Evolutionary conservation across 1,140 invertebrate species (phyloP).

Genomic region (Stegodyphus dumicola): DNA sequence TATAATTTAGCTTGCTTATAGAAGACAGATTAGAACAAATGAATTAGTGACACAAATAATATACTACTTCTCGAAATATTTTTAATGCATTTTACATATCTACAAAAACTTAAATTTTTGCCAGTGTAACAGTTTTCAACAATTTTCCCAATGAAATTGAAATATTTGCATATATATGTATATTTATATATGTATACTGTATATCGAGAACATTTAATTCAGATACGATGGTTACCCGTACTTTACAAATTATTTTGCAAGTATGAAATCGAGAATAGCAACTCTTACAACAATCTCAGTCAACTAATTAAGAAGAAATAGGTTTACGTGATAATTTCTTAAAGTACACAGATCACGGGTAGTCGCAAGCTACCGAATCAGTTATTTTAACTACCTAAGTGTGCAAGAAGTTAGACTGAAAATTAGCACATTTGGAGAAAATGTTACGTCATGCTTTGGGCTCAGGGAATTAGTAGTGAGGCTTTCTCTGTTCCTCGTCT

Average conservation of each 20-base stretch:
- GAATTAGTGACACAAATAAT: not conserved
- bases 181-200: no score
- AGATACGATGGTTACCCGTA: conserved; percentile 49
- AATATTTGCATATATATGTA: conserved; percentile 27
- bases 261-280: conserved; percentile 21
- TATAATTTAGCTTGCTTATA: no score
- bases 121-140: conserved; percentile 23
- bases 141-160: conserved; percentile 25
- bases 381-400: not conserved
- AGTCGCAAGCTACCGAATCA: no score
- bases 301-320: conserved; percentile 46
- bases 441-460: no score
- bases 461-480: no score
- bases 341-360: not conserved
- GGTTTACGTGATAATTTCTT: not conserved
- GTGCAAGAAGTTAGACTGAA: not conserved
- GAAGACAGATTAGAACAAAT: not conserved
- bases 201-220: conserved; percentile 43
- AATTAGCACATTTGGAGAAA: not conserved
- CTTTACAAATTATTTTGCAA: conserved; percentile 37
- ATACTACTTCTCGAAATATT: conserved; percentile 32
- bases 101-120: conserved; percentile 52
- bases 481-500: no score
- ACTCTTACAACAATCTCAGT: conserved; percentile 4
- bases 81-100: conserved; percentile 52